These are phyloP conservation scores for Biston betularia DNA, from an alignment of 2,888 invertebrate species.

Conservation along the genomic window DNA sequence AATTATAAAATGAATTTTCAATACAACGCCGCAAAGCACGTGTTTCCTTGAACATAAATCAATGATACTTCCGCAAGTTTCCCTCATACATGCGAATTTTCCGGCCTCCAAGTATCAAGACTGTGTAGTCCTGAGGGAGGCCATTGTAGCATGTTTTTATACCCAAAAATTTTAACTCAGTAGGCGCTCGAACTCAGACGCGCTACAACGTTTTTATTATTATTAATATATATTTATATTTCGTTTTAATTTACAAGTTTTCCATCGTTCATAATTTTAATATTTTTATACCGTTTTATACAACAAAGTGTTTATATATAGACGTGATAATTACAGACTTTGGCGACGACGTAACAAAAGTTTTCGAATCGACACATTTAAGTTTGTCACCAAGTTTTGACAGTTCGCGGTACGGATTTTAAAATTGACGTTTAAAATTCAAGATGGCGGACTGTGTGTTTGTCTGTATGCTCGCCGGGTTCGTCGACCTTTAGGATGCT, in stretches of 20 bases:
- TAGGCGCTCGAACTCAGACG: conserved; percentile 85
- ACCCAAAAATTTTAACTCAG: conserved; percentile 87
- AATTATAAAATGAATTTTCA: conserved; percentile 34
- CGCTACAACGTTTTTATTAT: conserved; percentile 85
- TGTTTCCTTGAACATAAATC: conserved; percentile 45
- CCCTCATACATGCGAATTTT: conserved; percentile 50
- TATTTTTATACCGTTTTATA: conserved; percentile 86
- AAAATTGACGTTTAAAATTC: conserved; percentile 63
- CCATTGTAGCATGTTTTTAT: conserved; percentile 87
- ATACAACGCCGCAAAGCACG: conserved; percentile 46
- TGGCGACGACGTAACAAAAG: conserved; percentile 47
- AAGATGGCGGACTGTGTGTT: conserved; percentile 81
- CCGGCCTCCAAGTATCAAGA: conserved; percentile 74
- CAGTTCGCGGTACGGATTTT: conserved; percentile 63
- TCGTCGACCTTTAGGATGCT: conserved; percentile 82
- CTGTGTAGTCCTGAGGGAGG: conserved; percentile 67
- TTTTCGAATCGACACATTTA: conserved; percentile 32
- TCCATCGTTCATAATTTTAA: conserved; percentile 85
- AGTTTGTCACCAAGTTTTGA: conserved; percentile 60
- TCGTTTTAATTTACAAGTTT: conserved; percentile 86
- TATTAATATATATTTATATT: conserved; percentile 87
- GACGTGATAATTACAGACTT: conserved; percentile 66
- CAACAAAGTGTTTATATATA: conserved; percentile 84
- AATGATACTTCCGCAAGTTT: conserved; percentile 45
- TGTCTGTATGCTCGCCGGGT: conserved; percentile 71